Evolutionary conservation across 1,140 invertebrate genomes (phyloP), one percentile per base, ranked within the genome.

Genomic region (Meloidogyne floridensis): DNA sequence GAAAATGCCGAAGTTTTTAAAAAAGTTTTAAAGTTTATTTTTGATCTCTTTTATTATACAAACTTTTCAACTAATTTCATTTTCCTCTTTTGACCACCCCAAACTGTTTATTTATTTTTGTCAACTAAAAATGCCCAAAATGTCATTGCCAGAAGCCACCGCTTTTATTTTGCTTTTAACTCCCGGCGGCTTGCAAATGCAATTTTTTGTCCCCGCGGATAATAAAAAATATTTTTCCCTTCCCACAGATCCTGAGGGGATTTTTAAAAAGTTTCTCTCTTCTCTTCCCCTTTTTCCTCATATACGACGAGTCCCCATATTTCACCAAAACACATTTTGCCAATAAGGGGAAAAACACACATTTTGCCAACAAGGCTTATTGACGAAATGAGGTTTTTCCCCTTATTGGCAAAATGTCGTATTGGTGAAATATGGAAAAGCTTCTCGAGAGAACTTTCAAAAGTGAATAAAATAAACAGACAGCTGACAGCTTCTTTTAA

Each of bases 401-500:
- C 32, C 32, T 32, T 32, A 32, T 32, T 32, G 32, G 32, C 32
- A 32, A 32, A 32, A 32, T 32, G 32, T 32, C 32, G 32, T 32
- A 32, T 32, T 32, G 32, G 32, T 32, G 32, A 32, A 32, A 32
- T 32, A 32, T 32, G 32, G 32, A 2, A 32, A 32, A 2, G 32
- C 32, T 32, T n/a, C 59, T 65, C 7, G 18, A n/a, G 6, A 65
- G 7, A 65, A n/a, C 5, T 59, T 59, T 56, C 3, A 15, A 4
- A 15, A 3, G 10, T 56, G 13, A 10, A 13, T 59, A 59, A 59
- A 59, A 59, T 6, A 18, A 51, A 10, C 65, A 65, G 53, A 47
- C 77, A 79, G 77, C 77, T 79, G 77, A 79, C 77, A 79, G 77
- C 53, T 15, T 42, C 42, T 65, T 65, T 70, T 15, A n/a, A 32